phyloP scores from a whole-genome alignment of 2,797 vertebrate species.

The Neosalanx taihuensis region DNA sequence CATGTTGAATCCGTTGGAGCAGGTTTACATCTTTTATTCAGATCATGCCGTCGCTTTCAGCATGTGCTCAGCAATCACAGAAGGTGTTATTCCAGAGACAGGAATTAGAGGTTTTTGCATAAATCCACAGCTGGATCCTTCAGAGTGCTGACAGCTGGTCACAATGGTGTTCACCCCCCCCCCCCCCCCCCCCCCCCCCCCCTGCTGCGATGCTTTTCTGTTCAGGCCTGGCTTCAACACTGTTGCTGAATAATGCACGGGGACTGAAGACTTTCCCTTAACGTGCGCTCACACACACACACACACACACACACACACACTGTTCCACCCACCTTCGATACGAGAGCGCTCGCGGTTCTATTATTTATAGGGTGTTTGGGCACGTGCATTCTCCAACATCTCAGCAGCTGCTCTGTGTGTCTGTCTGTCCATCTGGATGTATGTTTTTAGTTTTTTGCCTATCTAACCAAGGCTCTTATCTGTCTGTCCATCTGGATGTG shows the following conservation, averaged over 20 bases:
- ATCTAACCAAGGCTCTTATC: constrained; percentile 4
- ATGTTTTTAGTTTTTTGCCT: neutral
- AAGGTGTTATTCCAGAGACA: constrained; percentile 40
- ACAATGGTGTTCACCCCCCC: constrained; percentile 50
- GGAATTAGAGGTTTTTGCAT: constrained; percentile 24
- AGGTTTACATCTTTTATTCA: constrained; percentile 20
- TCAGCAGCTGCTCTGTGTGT: neutral
- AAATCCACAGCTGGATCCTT: constrained; percentile 34
- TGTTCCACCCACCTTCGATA: constrained; percentile 22
- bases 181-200: constrained; percentile 55
- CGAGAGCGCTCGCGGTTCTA: constrained; percentile 39
- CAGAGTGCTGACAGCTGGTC: constrained; percentile 48
- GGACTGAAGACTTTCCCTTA: constrained; percentile 48
- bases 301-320: constrained; percentile 17
- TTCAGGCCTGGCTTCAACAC: constrained; percentile 36
- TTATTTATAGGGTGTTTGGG: constrained; percentile 48
- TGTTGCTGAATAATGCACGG: constrained; percentile 59
- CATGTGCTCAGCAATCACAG: constrained; percentile 23
- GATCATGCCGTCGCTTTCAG: constrained; percentile 21
- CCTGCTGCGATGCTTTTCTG: constrained; percentile 56
- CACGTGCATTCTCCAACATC: constrained; percentile 39
- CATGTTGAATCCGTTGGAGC: constrained; percentile 23
- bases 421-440: neutral
- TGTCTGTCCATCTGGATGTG: constrained; percentile 10
- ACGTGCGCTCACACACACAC: constrained; percentile 38